These are phyloP conservation scores for Acanthoscelides obtectus DNA, from an alignment of 2,888 invertebrate species.

Conservation along the genomic window DNA sequence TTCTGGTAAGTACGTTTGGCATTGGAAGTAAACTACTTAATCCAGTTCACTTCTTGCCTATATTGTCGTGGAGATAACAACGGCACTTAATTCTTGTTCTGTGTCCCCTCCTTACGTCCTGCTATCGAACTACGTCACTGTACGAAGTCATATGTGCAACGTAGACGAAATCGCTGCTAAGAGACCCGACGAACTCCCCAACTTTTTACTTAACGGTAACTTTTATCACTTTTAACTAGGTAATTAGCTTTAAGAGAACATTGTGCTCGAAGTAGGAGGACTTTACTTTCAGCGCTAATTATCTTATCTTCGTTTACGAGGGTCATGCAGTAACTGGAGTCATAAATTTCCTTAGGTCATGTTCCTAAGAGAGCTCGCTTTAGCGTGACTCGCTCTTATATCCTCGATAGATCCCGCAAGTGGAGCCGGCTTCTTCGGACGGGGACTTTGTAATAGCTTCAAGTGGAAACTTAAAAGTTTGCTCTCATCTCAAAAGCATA, in stretches of 20 bases:
- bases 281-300: constrained; percentile 2
- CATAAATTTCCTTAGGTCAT: background rate
- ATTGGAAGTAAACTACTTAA: too few relatives aligned
- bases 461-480: background rate
- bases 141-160: background rate
- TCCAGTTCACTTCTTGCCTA: too few relatives aligned
- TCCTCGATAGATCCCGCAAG: background rate
- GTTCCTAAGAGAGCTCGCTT: background rate
- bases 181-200: constrained; percentile 1
- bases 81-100: too few relatives aligned
- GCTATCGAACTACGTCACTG: background rate
- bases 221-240: constrained; percentile 8
- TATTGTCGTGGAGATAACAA: too few relatives aligned
- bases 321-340: background rate
- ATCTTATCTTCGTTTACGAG: constrained; percentile 1
- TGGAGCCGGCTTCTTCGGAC: background rate
- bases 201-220: constrained; percentile 8
- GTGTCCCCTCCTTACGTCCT: background rate
- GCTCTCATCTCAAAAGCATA: background rate
- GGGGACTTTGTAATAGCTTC: background rate
- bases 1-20: too few relatives aligned
- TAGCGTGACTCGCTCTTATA: background rate
- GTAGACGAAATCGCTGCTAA: background rate
- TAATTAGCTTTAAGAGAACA: constrained; percentile 3
- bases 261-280: background rate